A percentile compares a stretch with the other conserved stretches of the same genome.
phyloP scores from a whole-genome alignment of 2,797 vertebrate genomes.

The Microctenopoma lineatum region DNA sequence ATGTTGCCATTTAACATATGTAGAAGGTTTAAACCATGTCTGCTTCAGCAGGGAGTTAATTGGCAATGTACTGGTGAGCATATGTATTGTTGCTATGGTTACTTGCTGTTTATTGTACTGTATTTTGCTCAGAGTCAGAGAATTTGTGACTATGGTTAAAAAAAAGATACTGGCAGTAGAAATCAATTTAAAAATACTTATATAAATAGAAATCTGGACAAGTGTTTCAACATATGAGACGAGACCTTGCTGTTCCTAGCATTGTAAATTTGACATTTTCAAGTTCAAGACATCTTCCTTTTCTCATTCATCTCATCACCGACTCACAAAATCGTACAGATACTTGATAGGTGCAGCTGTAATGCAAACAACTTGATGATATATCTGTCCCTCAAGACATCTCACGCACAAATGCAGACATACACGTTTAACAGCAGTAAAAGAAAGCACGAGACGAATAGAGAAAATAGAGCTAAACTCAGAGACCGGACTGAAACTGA shows the following conservation, averaged over 20 bases:
- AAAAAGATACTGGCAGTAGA: not conserved
- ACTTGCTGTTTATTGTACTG: not conserved
- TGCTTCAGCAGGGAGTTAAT: not conserved
- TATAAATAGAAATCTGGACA: too few species aligned
- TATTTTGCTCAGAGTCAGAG: not conserved
- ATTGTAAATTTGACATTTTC: not conserved
- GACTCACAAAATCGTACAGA: not conserved
- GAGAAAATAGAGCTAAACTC: slow-evolving; percentile 13
- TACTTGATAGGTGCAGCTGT: not conserved
- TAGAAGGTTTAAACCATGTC: not conserved
- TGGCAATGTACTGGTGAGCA: not conserved
- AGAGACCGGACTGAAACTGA: slow-evolving; percentile 25
- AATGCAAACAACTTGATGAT: not conserved
- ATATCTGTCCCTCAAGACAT: not conserved
- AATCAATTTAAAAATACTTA: not conserved
- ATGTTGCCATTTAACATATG: not conserved
- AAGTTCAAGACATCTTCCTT: too few species aligned
- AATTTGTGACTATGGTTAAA: not conserved
- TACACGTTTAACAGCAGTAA: slow-evolving; percentile 22
- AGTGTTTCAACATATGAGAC: too few species aligned
- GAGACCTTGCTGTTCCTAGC: too few species aligned
- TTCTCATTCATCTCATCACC: not conserved
- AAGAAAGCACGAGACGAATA: slow-evolving; percentile 2
- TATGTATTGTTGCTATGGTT: not conserved
- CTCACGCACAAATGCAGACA: not conserved